Evolutionary conservation across 2,888 invertebrate species (phyloP), one percentile per base, ranked within the genome.

Genomic region (Hipparchia sbordonii): DNA sequence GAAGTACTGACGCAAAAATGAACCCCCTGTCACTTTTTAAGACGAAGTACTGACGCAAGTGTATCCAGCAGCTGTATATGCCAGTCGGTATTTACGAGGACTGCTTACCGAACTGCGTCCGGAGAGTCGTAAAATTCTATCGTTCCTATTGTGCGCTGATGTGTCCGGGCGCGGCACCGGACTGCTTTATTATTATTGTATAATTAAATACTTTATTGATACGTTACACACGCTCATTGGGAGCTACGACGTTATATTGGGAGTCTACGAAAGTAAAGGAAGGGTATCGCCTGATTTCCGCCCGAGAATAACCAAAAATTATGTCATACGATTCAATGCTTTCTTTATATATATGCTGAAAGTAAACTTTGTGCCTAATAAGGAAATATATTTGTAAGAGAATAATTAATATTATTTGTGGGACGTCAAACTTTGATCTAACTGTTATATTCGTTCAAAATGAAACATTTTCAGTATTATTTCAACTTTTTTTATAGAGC

Each of bases 111-210:
- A 87, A 84, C 81, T 85, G 86, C 90, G 87, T 87, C 89, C 89
- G 88, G 88, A 84, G 84, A 85, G 85, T 90, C 92, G 85, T 92
- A 92, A 92, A 92, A 92, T 92, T 92, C 91, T 92, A 92, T 92
- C 89, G 87, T 85, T 83, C 79, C 88, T 89, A 90, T 90, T 90
- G 89, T 88, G 85, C 86, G 83, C 81, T 89, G 90, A 90, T 90
- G 89, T 88, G 86, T 86, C 87, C 77, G 74, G 76, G 70, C 62
- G 62, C 72, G 63, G 68, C 45, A 13, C 46, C 8, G 62, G 73
- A 71, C 72, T 71, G 70, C 71, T 77, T 71, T 74, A 72, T 72
- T 71, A 72, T 77, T 70, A 73, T 60, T 45, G 59, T 72, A 74
- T 75, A 69, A 74, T 74, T 75, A 74, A 74, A 62, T 70, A 68